These are phyloP conservation scores for Harpagoxenus sublaevis DNA, from an alignment of 2,888 invertebrate genomes.

Conservation along the genomic window DNA sequence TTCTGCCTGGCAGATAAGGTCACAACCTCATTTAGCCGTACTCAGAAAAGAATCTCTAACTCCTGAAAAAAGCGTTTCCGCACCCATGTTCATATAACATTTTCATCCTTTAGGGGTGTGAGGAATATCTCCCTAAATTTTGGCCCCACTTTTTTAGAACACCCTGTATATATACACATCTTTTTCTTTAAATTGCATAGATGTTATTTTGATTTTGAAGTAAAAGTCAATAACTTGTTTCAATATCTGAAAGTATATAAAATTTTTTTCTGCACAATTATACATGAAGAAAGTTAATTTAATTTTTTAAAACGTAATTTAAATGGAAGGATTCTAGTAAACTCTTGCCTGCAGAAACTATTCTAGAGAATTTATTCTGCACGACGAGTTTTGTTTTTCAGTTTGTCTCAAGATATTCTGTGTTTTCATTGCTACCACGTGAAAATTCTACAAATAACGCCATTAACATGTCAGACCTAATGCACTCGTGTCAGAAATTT, in stretches of 20 bases:
- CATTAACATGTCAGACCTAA: background rate
- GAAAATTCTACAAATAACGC: conserved; percentile 9
- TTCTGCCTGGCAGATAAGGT: too few relatives aligned
- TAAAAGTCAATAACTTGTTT: background rate
- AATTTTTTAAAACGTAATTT: conserved; percentile 1
- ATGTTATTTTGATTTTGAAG: too few relatives aligned
- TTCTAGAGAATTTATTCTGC: conserved; percentile 35
- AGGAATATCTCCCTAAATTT: too few relatives aligned
- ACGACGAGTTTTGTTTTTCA: conserved; percentile 20
- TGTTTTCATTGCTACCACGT: background rate
- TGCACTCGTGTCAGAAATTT: background rate
- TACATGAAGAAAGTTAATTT: background rate
- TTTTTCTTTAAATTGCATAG: too few relatives aligned
- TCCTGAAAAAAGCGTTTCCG: too few relatives aligned
- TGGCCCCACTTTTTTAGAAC: too few relatives aligned
- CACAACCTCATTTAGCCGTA: too few relatives aligned
- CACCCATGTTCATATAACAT: too few relatives aligned
- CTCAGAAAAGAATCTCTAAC: too few relatives aligned
- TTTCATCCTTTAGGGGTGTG: too few relatives aligned
- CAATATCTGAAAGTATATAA: background rate
- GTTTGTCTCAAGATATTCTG: background rate
- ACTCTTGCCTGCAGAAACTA: background rate
- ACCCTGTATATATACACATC: too few relatives aligned
- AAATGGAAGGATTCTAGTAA: conserved; percentile 11
- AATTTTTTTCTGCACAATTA: background rate